A percentile compares a stretch with the other conserved stretches of the same genome.
phyloP scores from a whole-genome alignment of 1,140 invertebrate genomes.

The Nasonia longicornis region DNA sequence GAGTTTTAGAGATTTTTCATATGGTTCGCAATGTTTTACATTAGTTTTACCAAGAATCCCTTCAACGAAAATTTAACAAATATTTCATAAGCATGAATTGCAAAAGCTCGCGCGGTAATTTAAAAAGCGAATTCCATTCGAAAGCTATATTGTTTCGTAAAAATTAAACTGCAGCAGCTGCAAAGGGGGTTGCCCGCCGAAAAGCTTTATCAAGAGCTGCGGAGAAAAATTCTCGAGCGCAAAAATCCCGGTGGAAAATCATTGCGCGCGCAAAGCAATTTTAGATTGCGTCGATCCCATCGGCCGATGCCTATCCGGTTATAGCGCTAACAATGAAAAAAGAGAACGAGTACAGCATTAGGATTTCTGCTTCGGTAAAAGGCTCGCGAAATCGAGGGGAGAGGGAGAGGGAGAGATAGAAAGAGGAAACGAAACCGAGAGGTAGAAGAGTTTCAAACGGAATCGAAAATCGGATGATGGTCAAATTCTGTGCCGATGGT shows the following conservation, averaged over 20 bases:
- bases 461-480: slow-evolving; percentile 51
- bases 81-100: too few relatives aligned
- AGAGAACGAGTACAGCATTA: background rate
- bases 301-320: background rate
- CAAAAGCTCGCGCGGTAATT: too few relatives aligned
- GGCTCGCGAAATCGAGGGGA: background rate
- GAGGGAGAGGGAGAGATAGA: slow-evolving; percentile 1
- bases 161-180: background rate
- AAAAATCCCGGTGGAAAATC: background rate
- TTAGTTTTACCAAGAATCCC: too few relatives aligned
- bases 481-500: slow-evolving; percentile 15
- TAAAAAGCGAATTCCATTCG: too few relatives aligned
- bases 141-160: too few relatives aligned
- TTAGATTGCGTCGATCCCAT: background rate
- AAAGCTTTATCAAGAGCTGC: background rate
- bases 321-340: background rate
- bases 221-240: background rate
- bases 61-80: too few relatives aligned
- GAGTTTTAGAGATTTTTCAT: too few relatives aligned
- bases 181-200: background rate
- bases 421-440: background rate
- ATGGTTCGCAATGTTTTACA: too few relatives aligned
- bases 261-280: background rate
- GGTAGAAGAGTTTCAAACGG: slow-evolving; percentile 38
- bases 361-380: background rate